Evolutionary conservation across 2,888 invertebrate genomes (phyloP), one percentile per base, ranked within the genome.

Genomic region (Drosophila hamatofila): DNA sequence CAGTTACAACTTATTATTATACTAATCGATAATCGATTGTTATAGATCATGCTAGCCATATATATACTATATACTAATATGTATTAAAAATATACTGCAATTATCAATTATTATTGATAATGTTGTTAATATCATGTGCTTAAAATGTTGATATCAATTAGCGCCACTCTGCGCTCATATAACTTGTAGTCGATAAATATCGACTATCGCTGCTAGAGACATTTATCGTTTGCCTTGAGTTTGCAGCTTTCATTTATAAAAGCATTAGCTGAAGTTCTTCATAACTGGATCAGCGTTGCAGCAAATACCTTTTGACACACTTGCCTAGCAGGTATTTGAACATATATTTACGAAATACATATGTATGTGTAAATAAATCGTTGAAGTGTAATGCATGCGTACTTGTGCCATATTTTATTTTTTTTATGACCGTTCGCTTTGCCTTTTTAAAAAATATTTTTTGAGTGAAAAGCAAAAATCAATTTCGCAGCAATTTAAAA

Each of bases 401-500:
- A 44, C 42, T 66, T 51, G 21, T 52, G 42, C 35, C 52, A 52
- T 46, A 16, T 55, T 54, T 44, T 33, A 57, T 8, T 62, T 64
- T 64, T 68, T 73, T 79, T 70, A 66, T 71, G 65, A 30, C 48
- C 48, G 21, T 65, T 65, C 27, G 27, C 48, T 12, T n/a, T 2
- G 25, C 16, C 11, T 16, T 25, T 23, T 42, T 42, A n/a, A n/a
- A n/a, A n/a, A n/a, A n/a, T 42, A 6, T 21, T 79, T 58, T 60
- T 68, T 57, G 68, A 56, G 62, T 59, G 59, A 27, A 55, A 57
- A 52, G 72, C 46, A 58, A 71, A 77, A 78, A 80, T 80, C 77
- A 78, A 78, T 64, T 75, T 55, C 58, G 21, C 59, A 44, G 55
- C 72, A 76, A 76, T 78, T 78, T 59, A 67, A 65, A 66, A 66